These are phyloP conservation scores for Tetraneura akinire DNA, from an alignment of 1,140 invertebrate genomes.

Conservation along the genomic window DNA sequence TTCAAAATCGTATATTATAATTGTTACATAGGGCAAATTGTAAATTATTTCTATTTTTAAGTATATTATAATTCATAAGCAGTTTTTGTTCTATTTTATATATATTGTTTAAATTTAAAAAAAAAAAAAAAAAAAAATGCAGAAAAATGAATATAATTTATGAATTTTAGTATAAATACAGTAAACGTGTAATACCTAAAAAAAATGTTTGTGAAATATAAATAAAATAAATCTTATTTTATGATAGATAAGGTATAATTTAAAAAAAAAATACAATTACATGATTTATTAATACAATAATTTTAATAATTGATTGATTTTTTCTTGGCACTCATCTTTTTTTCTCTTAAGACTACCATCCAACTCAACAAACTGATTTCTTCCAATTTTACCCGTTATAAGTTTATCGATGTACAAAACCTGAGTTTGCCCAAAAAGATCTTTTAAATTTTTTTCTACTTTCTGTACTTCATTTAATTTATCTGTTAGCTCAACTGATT, in stretches of 20 bases:
- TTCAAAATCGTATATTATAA: background rate
- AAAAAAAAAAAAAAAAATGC: no score
- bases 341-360: constrained; percentile 66
- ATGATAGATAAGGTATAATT: constrained; percentile 2
- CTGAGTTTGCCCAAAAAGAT: constrained; percentile 63
- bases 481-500: constrained; percentile 67
- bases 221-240: background rate
- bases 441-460: constrained; percentile 63
- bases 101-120: background rate
- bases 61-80: background rate
- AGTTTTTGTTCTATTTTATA: constrained; percentile 14
- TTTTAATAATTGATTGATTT: constrained; percentile 67
- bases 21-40: background rate
- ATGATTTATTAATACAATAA: constrained; percentile 58
- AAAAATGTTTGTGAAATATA: background rate
- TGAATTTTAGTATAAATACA: no score
- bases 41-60: background rate
- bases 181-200: no score
- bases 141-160: no score
- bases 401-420: constrained; percentile 68
- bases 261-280: background rate
- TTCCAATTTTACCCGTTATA: constrained; percentile 68
- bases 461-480: constrained; percentile 69
- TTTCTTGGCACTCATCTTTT: constrained; percentile 69
- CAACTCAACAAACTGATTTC: constrained; percentile 68